Conservation (phyloP, 2,113 vertebrate genomes). For the human region DNA sequence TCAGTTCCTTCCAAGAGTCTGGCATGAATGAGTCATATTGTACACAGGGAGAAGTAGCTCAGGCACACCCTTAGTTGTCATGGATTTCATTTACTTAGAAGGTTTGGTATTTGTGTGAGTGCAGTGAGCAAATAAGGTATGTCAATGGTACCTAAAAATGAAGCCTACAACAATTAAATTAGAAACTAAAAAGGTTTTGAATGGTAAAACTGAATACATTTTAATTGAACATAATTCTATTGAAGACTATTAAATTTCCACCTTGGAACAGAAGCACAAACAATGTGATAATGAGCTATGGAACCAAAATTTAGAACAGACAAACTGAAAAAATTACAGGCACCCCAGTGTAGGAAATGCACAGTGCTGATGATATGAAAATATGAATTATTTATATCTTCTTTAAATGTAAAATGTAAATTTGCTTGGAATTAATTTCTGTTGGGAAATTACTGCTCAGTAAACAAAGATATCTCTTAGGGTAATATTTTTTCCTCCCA, state of each 20-base stretch:
- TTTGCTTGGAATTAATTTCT: constrained; percentile 89
- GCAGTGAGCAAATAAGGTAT: constrained; percentile 65
- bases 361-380: constrained; percentile 87
- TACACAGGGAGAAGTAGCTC: no score
- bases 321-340: constrained; percentile 85
- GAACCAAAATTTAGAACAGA: constrained; percentile 83
- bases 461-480: constrained; percentile 84
- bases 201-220: constrained; percentile 80
- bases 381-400: constrained; percentile 93
- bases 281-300: constrained; percentile 80
- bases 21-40: neutral
- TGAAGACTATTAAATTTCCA: constrained; percentile 84
- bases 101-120: constrained; percentile 67
- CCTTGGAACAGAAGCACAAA: constrained; percentile 79
- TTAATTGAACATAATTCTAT: constrained; percentile 83
- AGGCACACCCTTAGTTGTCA: neutral
- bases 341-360: constrained; percentile 87
- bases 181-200: constrained; percentile 79
- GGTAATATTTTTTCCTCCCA: constrained; percentile 69
- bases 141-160: constrained; percentile 74
- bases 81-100: constrained; percentile 27
- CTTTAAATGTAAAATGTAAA: constrained; percentile 91
- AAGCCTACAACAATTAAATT: constrained; percentile 80
- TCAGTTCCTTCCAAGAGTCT: constrained; percentile 21
- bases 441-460: constrained; percentile 85